Evolutionary conservation across 2,888 invertebrate species (phyloP).

Genomic region (Phlogophora meticulosa): DNA sequence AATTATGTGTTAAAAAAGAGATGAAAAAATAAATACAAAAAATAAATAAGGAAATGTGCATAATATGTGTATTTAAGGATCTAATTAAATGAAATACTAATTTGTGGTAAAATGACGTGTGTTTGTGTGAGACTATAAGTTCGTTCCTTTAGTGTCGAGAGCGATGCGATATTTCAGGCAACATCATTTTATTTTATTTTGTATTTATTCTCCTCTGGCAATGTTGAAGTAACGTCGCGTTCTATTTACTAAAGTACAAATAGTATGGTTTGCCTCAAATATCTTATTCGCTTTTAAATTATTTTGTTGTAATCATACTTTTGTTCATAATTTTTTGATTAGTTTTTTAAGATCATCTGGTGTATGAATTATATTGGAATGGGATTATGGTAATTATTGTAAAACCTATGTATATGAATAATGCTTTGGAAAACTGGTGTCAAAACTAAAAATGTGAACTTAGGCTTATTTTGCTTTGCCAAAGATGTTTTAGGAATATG

Average conservation of each 20-base stretch:
- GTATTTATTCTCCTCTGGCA: constrained; percentile 26
- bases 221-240: constrained; percentile 25
- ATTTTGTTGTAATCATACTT: constrained; percentile 69
- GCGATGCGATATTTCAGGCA: constrained; percentile 67
- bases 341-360: constrained; percentile 63
- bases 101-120: constrained; percentile 67
- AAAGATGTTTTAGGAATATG: constrained; percentile 41
- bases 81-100: constrained; percentile 63
- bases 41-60: constrained; percentile 76
- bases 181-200: constrained; percentile 40
- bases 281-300: constrained; percentile 66
- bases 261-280: constrained; percentile 64
- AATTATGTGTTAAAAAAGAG: constrained; percentile 73
- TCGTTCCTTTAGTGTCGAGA: constrained; percentile 62
- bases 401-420: constrained; percentile 44
- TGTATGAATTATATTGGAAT: constrained; percentile 63
- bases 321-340: constrained; percentile 71
- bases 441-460: constrained; percentile 9
- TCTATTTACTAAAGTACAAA: constrained; percentile 61
- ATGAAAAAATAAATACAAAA: constrained; percentile 65
- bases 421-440: constrained; percentile 48
- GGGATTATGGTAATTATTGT: constrained; percentile 65
- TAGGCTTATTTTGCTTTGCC: constrained; percentile 52
- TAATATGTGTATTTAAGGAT: constrained; percentile 78
- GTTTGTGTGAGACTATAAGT: constrained; percentile 64